Base-by-base conservation (phyloP, 2,888 invertebrate species). In the Mythimna vitellina region DNA sequence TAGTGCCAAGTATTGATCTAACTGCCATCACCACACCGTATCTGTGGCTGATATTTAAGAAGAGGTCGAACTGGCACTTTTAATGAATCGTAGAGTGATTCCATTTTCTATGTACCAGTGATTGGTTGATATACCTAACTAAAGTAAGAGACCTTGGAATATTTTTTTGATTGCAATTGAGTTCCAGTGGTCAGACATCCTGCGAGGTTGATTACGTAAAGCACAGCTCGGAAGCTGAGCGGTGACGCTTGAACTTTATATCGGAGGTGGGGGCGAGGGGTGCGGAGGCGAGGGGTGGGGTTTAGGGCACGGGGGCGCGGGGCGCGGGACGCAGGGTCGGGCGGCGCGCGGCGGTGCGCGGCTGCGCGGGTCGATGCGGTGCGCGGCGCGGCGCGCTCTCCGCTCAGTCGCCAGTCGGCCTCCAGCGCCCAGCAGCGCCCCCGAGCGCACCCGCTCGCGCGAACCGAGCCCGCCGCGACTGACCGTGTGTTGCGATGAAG, bases 401-500 rank as follows among this genome's bases (percentile, higher is more conserved):
- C 69, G 68, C 64, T 49, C 78, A 56, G 54, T 64, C 71, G 78
- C 78, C 87, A 88, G 90, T 89, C 87, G 82, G 84, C 87, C 87
- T 88, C 87, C 89, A 85, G 85, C 85, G 79, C 79, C 82, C 78
- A 69, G 81, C 68, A 84, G 81, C 87, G 85, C 89, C 67, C 66
- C 74, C 87, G 89, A 81, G 89, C 84, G 87, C 88, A 87, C 87
- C 86, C 88, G 89, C 80, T 80, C 80, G 86, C 88, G 88, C 88
- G 82, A 83, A 80, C 85, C 88, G 87, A 85, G 73, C 82, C 80
- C 85, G 83, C 88, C 86, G 88, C 88, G 87, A 82, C 89, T 78
- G 85, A 83, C 88, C 90, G 90, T 91, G 90, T 92, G 94, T 95
- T 94, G 95, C 95, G 91, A 96, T 96, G 96, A 94, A 96, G 96